Base-by-base conservation (phyloP, 2,113 vertebrate genomes). In the Glareola pratincola region DNA sequence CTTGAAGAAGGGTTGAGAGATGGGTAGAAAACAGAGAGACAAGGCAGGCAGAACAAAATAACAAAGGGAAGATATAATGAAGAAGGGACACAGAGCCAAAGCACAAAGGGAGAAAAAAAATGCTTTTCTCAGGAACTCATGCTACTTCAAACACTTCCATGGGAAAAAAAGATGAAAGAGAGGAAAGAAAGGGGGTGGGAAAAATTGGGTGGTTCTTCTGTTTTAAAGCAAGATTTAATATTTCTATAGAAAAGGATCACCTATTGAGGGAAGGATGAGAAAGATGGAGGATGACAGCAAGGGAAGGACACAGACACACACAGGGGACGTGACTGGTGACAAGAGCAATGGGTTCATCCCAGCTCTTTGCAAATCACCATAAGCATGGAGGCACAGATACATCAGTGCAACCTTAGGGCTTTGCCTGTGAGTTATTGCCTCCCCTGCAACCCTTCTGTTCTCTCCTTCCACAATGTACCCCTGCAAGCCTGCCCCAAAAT, bases 361-460 rank as follows among this genome's bases (percentile, higher is more conserved):
- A 91, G 88, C 93, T 93, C 72, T 90, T 95, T 91, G 95, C 88
- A 97, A 96, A 93, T 91, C 87, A 13, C 94, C 80, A 62, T 54
- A 54, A 94, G 91, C 90, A 85, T 45, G 47, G 87, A 97, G 93
- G 93, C 95, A 96, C 34, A 63, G 96, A 95, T 83, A 73, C 27
- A 14, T 60, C 72, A 92, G 84, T 45, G 72, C 80, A 97, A 85
- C 56, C 45, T 87, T 74, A 95, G 82, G 69, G 86, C 85, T 94
- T 96, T 96, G 83, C 88, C 92, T 94, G 71, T 45, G 77, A 57
- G 83, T 81, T 94, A 89, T 22, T 94, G 62, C 77, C 92, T 91
- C 81, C 64, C 24, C 36, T 75, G 37, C 30, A 93, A 62, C 36
- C 37, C 17, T 90, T 47, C 45, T 84, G 5, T 75, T 82, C 87